phyloP scores from a whole-genome alignment of 2,797 vertebrate genomes.

The Argyrosomus regius region DNA sequence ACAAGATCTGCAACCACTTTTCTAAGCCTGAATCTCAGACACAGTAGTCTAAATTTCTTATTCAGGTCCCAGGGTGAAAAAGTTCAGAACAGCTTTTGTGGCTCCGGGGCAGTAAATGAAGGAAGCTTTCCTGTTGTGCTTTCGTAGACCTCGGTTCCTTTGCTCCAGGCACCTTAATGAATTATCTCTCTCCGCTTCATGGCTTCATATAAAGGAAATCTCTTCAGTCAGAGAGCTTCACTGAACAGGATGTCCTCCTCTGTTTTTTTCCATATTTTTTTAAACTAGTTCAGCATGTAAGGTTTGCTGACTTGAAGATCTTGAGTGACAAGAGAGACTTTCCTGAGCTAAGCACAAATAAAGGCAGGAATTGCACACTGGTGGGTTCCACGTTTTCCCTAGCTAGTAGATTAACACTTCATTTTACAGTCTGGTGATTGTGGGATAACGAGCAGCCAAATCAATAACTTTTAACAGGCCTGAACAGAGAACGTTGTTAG shows the following conservation, averaged over 20 bases:
- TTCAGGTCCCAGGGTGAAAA: conserved; percentile 32
- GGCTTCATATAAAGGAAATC: conserved; percentile 50
- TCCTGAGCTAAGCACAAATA: conserved; percentile 32
- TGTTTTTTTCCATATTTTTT: conserved; percentile 8
- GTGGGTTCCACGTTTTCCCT: conserved; percentile 8
- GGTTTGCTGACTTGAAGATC: conserved; percentile 34
- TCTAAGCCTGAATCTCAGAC: conserved; percentile 33
- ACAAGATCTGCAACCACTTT: conserved; percentile 24
- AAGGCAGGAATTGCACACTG: not conserved
- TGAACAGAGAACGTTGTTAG: conserved; percentile 16
- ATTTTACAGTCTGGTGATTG: conserved; percentile 45
- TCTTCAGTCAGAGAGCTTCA: conserved; percentile 46
- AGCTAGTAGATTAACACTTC: conserved; percentile 38
- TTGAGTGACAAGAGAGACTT: conserved; percentile 16
- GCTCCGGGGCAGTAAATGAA: conserved; percentile 50
- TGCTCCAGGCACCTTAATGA: conserved; percentile 62
- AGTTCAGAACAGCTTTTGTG: conserved; percentile 32
- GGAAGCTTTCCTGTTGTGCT: conserved; percentile 60
- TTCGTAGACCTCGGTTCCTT: conserved; percentile 46
- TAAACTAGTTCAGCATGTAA: conserved; percentile 30
- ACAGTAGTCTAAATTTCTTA: conserved; percentile 29
- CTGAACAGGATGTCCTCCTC: conserved; percentile 41
- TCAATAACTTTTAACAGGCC: conserved; percentile 41
- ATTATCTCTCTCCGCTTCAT: conserved; percentile 46
- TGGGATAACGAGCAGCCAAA: conserved; percentile 42